A percentile compares a stretch with the other conserved stretches of the same genome.
These are phyloP conservation scores for Trichonephila clavipes DNA, from an alignment of 1,140 invertebrate species.

Conservation along the genomic window DNA sequence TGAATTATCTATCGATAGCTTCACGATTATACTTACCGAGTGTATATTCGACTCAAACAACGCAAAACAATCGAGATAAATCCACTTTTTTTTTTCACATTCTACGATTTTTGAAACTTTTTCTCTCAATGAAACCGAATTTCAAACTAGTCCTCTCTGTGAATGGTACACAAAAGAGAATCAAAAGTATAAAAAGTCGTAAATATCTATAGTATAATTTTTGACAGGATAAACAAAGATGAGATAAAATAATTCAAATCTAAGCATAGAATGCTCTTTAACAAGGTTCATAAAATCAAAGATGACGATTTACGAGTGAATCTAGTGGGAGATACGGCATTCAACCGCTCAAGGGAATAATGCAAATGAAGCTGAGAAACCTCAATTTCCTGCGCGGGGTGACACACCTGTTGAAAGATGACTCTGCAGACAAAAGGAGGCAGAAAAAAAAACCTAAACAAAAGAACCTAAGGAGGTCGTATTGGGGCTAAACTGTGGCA, in stretches of 20 bases:
- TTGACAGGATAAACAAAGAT: no score
- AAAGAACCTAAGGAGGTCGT: constrained; percentile 30
- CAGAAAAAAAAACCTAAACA: constrained; percentile 12
- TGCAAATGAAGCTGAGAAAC: constrained; percentile 20
- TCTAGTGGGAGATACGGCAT: background rate
- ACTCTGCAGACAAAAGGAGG: background rate
- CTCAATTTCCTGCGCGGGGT: background rate
- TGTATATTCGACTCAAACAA: no score
- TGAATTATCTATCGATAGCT: no score
- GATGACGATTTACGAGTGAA: background rate
- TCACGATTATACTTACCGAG: no score
- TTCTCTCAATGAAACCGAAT: no score
- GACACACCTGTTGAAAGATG: constrained; percentile 41
- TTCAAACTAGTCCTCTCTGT: no score
- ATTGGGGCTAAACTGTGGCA: background rate
- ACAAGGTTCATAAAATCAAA: background rate
- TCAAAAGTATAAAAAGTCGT: no score
- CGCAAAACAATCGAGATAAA: no score
- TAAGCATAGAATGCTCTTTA: background rate
- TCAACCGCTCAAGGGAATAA: background rate
- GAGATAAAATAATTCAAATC: background rate
- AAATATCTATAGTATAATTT: no score
- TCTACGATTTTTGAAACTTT: no score
- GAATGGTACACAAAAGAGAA: no score
- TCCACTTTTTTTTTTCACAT: no score